Percentiles rank a stretch among this genome's conserved stretches.
Evolutionary conservation across 2,797 vertebrate genomes (phyloP).

Genomic region (Threskiornis aethiopicus): DNA sequence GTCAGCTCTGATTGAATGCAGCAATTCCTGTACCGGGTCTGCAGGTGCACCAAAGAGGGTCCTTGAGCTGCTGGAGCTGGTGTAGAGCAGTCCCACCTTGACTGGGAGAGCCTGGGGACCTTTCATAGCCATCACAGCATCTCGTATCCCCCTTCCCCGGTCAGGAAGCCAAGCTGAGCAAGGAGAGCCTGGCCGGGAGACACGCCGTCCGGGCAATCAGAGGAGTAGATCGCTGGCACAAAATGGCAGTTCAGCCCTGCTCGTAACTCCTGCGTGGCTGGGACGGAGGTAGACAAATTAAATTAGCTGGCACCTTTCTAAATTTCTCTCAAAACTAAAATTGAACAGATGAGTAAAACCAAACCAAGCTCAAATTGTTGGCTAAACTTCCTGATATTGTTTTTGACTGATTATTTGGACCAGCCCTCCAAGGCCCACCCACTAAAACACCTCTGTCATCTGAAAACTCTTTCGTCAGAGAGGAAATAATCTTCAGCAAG

Average conservation of each 20-base stretch:
- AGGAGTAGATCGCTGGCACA: background rate
- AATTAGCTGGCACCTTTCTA: constrained; percentile 12
- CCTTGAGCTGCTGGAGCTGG: background rate
- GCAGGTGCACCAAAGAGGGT: background rate
- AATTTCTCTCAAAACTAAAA: background rate
- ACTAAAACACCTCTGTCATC: constrained; percentile 3
- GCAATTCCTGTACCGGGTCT: background rate
- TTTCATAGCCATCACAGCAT: background rate
- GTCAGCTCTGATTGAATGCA: rapidly evolving
- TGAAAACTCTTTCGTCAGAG: constrained; percentile 26
- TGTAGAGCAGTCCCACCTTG: background rate
- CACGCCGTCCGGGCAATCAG: background rate
- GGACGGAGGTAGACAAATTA: background rate
- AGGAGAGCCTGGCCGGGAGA: background rate
- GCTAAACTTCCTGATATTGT: constrained; percentile 53
- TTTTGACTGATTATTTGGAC: constrained; percentile 45
- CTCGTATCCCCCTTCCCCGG: background rate
- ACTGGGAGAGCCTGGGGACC: background rate
- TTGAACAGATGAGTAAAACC: constrained; percentile 28
- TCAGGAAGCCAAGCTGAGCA: background rate
- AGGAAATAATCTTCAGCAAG: constrained; percentile 40
- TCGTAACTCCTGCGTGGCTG: background rate
- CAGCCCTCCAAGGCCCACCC: constrained; percentile 13
- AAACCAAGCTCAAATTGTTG: background rate
- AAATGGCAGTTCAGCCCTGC: background rate